Evolutionary conservation across 1,140 invertebrate species (phyloP).

Genomic region (Drosophila sproati): DNA sequence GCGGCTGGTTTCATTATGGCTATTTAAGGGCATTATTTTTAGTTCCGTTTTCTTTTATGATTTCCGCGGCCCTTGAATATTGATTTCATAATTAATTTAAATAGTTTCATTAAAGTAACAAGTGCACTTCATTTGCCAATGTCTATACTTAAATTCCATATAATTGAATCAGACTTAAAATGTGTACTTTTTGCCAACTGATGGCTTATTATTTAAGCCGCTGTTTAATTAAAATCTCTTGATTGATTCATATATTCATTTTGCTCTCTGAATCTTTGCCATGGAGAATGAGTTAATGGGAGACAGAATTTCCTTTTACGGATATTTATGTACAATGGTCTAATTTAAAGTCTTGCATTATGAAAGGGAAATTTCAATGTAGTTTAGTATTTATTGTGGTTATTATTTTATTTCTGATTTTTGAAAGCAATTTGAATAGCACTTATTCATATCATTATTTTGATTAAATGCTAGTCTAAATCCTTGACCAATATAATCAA

Average conservation of each 20-base stretch:
- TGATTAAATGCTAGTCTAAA: not conserved
- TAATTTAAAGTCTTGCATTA: too few species aligned
- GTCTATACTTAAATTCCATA: not conserved
- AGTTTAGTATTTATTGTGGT: not conserved
- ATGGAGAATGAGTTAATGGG: too few species aligned
- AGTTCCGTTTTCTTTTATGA: conserved; percentile 2
- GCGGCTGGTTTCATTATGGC: conserved; percentile 18
- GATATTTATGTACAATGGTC: too few species aligned
- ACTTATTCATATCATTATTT: not conserved
- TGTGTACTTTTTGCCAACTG: not conserved
- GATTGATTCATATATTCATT: too few species aligned
- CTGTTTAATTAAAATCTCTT: too few species aligned
- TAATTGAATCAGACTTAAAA: not conserved
- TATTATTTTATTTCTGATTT: not conserved
- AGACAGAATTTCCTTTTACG: too few species aligned
- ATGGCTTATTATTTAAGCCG: too few species aligned
- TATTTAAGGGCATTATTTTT: conserved; percentile 24
- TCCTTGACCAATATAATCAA: not conserved
- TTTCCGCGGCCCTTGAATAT: conserved; percentile 8
- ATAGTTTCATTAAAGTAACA: not conserved
- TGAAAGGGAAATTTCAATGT: too few species aligned
- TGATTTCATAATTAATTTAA: conserved; percentile 10
- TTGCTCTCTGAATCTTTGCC: too few species aligned
- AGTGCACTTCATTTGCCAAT: not conserved
- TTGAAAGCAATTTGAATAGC: not conserved